Evolutionary conservation across 2,797 vertebrate genomes (phyloP), one percentile per base, ranked within the genome.

Genomic region (Tympanoctomys barrerae): DNA sequence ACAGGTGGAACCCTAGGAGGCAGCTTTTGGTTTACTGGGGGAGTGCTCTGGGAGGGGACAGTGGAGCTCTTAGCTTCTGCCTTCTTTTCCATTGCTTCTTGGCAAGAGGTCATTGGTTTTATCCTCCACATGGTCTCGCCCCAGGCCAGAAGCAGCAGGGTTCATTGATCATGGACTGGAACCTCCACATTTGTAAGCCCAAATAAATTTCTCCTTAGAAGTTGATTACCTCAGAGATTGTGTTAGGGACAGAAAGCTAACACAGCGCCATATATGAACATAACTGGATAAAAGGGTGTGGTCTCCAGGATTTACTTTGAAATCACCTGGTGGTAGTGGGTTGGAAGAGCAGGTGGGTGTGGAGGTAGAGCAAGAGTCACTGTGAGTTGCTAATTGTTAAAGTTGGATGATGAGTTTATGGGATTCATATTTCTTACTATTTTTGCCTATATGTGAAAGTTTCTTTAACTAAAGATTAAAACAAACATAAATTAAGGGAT

Each of bases 401-500:
- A 61, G 57, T 57, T 78, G 36, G n/a, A 12, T 49, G 18, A 19
- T 66, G 54, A 28, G 14, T 62, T 1, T 39, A 8, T 71, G 71
- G 70, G 21, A 33, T 77, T 36, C 57, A 28, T 61, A 75, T 83
- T 13, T 62, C 62, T n/a, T 49, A 13, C 39, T 79, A 31, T 28
- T 52, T 84, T 57, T 84, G 54, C 62, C 6, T 75, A 4, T 59
- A 79, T 70, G 81, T 3, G 16, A 46, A 94, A 39, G 79, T 89
- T 92, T 94, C 87, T 94, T 1, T 89, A 52, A 86, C 79, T n/a
- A n/a, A 14, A 86, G 87, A 52, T 83, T 13, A 10, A 31, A 10
- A 81, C 28, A 7, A 81, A 61, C 24, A 73, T 70, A 79, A 77
- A 94, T 36, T 70, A 11, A 86, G 5, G 31, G 1, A 54, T 42